phyloP scores from a whole-genome alignment of 2,797 vertebrate genomes.

The Prionace glauca region DNA sequence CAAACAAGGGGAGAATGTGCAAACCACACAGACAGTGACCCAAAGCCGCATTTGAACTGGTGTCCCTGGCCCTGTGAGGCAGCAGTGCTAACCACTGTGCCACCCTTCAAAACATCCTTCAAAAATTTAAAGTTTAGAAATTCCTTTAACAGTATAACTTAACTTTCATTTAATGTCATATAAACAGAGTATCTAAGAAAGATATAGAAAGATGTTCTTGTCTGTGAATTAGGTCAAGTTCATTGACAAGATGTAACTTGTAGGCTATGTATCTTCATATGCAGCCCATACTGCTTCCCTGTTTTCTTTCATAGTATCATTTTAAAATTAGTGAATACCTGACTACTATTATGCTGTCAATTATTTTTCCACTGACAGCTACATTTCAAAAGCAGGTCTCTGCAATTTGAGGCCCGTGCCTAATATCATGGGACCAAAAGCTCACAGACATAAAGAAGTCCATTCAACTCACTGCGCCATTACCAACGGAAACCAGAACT shows the following conservation, averaged over 20 bases:
- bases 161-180: neutral
- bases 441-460: neutral
- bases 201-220: neutral
- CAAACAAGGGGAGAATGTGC: too few species aligned
- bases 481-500: neutral
- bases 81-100: too few species aligned
- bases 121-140: neutral
- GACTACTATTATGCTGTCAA: too few species aligned
- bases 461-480: neutral
- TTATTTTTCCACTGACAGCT: neutral
- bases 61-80: too few species aligned
- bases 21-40: too few species aligned
- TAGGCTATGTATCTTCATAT: neutral
- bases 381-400: neutral
- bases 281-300: neutral
- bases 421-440: neutral
- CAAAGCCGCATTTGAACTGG: too few species aligned
- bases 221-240: neutral
- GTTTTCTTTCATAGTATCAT: neutral
- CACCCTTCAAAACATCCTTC: neutral
- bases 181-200: neutral
- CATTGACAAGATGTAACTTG: neutral
- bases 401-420: neutral
- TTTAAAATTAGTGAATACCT: neutral
- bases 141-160: neutral